phyloP scores from a whole-genome alignment of 2,888 invertebrate species.

The Andrena chrysosceles region DNA sequence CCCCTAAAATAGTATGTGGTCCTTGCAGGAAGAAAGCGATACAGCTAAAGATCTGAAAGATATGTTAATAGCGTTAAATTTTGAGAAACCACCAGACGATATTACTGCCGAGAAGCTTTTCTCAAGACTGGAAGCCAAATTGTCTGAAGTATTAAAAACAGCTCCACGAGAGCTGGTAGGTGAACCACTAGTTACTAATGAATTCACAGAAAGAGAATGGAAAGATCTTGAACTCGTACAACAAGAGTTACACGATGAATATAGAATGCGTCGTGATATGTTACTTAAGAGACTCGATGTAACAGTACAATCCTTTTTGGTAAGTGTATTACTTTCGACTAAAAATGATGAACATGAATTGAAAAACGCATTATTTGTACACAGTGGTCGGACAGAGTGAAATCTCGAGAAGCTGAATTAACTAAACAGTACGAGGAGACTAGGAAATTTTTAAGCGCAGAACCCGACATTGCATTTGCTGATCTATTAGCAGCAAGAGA shows the following conservation, averaged over 20 bases:
- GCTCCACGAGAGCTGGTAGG: slow-evolving; percentile 88
- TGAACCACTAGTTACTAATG: slow-evolving; percentile 90
- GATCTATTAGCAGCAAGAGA: slow-evolving; percentile 94
- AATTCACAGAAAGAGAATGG: slow-evolving; percentile 94
- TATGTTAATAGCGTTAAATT: slow-evolving; percentile 91
- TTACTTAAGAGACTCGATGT: slow-evolving; percentile 96
- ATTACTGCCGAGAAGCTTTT: slow-evolving; percentile 92
- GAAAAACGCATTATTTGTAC: slow-evolving; percentile 20
- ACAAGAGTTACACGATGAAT: slow-evolving; percentile 92
- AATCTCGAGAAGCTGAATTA: slow-evolving; percentile 90
- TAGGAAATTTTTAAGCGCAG: slow-evolving; percentile 85
- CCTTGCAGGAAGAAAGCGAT: slow-evolving; percentile 91
- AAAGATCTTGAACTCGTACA: slow-evolving; percentile 89
- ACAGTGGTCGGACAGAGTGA: slow-evolving; percentile 94
- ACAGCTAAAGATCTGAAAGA: slow-evolving; percentile 92
- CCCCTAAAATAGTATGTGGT: slow-evolving; percentile 22
- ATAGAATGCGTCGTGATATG: slow-evolving; percentile 93
- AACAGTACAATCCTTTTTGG: slow-evolving; percentile 98
- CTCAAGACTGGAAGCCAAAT: slow-evolving; percentile 90
- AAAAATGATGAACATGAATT: background rate
- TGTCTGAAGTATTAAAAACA: slow-evolving; percentile 88
- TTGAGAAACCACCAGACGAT: slow-evolving; percentile 95
- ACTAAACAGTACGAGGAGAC: slow-evolving; percentile 87
- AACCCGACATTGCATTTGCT: slow-evolving; percentile 89
- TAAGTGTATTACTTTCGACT: slow-evolving; percentile 77